Conservation (phyloP, 1,140 invertebrate species). For the Pseudomyrmex dendroicus region DNA sequence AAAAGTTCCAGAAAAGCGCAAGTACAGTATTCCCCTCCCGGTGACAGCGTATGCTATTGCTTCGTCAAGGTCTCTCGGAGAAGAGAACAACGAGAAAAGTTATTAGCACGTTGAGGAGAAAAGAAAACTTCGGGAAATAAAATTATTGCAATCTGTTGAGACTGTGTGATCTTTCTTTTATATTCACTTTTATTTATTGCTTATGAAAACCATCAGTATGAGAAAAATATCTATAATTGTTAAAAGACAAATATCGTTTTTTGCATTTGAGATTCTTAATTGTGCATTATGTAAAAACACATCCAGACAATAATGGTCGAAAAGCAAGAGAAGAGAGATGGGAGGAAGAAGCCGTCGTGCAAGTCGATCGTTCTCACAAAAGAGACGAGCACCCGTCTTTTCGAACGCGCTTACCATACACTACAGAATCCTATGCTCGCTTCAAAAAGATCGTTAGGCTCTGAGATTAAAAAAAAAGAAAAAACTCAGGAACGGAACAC, state of each 20-base stretch:
- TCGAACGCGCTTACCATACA: slow-evolving; percentile 39
- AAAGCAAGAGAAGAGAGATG: slow-evolving; percentile 2
- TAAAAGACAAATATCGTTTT: neutral
- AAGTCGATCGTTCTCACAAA: slow-evolving; percentile 62
- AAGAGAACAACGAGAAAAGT: slow-evolving; percentile 58
- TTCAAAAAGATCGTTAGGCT: slow-evolving; percentile 9
- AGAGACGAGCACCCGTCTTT: slow-evolving; percentile 54
- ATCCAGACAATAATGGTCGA: slow-evolving; percentile 16
- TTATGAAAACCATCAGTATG: neutral
- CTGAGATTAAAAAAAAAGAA: slow-evolving; percentile 10
- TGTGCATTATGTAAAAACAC: neutral
- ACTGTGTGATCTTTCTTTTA: neutral
- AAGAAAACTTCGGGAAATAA: neutral
- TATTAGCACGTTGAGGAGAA: neutral
- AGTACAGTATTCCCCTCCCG: neutral
- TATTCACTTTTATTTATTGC: neutral
- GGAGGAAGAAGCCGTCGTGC: slow-evolving; percentile 25
- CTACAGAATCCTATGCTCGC: slow-evolving; percentile 2
- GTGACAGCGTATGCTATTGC: slow-evolving; percentile 12
- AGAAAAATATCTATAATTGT: too few relatives aligned
- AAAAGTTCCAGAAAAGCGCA: slow-evolving; percentile 3
- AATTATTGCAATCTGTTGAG: neutral
- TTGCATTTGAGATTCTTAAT: neutral
- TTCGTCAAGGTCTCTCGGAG: slow-evolving; percentile 60
- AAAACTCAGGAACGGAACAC: neutral